These are phyloP conservation scores for Neotoma lepida DNA, from an alignment of 2,113 vertebrate species.

Conservation along the genomic window DNA sequence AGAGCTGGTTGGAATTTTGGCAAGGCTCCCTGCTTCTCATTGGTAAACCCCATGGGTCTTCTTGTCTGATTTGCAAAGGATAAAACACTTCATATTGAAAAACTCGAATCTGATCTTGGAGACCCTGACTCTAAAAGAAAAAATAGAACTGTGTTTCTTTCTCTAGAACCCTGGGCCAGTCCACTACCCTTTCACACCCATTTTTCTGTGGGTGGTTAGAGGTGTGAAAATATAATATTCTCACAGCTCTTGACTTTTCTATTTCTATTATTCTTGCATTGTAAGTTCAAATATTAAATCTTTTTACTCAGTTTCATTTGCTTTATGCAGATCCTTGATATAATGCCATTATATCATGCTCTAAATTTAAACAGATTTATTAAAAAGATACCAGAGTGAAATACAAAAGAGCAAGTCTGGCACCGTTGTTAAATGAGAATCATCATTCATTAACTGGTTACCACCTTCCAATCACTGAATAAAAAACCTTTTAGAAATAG, in stretches of 20 bases:
- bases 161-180: background rate
- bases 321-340: background rate
- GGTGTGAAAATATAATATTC: background rate
- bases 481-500: background rate
- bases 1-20: constrained; percentile 53
- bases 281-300: constrained; percentile 24
- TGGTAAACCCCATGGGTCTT: constrained; percentile 19
- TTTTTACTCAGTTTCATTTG: background rate
- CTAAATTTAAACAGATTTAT: constrained; percentile 31
- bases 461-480: background rate
- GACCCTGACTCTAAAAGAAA: background rate
- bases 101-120: constrained; percentile 41
- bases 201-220: background rate
- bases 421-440: background rate
- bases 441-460: background rate
- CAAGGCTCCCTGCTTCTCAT: background rate
- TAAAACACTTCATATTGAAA: background rate
- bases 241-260: background rate
- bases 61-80: background rate
- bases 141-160: background rate
- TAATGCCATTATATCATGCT: background rate
- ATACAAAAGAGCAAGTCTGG: background rate
- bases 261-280: background rate
- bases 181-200: background rate
- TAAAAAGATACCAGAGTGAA: background rate